A percentile compares a stretch with the other conserved stretches of the same genome.
phyloP scores from a whole-genome alignment of 2,888 invertebrate species.

The Amblyteles armatorius region DNA sequence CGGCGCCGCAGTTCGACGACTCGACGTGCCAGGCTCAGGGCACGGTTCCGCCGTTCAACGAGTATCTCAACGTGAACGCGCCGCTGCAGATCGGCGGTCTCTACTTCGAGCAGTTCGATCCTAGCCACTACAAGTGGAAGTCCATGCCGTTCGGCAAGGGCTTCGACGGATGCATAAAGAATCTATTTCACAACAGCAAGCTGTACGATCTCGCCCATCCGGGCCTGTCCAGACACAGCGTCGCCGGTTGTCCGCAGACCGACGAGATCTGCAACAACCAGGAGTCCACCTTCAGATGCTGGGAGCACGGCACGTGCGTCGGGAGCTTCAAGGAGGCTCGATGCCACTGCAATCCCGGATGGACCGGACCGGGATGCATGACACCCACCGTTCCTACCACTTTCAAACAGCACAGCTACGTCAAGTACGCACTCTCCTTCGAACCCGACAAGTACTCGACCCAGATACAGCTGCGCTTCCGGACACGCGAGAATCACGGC shows the following conservation, averaged over 20 bases:
- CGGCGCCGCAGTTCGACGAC: conserved; percentile 95
- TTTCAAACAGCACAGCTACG: conserved; percentile 97
- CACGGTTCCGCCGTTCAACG: conserved; percentile 96
- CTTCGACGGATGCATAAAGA: conserved; percentile 98
- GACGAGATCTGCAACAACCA: conserved; percentile 96
- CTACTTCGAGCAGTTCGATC: conserved; percentile 95
- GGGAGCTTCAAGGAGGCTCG: conserved; percentile 95
- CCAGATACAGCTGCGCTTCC: conserved; percentile 96
- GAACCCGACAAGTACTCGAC: conserved; percentile 97
- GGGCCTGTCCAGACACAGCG: conserved; percentile 93
- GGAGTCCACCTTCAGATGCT: conserved; percentile 93
- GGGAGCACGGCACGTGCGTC: conserved; percentile 97
- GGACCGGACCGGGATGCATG: conserved; percentile 95
- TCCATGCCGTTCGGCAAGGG: conserved; percentile 95
- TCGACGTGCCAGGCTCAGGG: conserved; percentile 96
- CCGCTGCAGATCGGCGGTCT: conserved; percentile 98
- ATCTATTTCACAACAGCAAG: conserved; percentile 97
- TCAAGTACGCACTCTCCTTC: conserved; percentile 98
- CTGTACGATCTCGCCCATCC: conserved; percentile 98
- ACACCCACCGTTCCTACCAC: conserved; percentile 95
- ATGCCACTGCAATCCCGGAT: conserved; percentile 98
- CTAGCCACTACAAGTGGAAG: conserved; percentile 95
- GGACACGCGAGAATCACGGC: conserved; percentile 96
- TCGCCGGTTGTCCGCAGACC: conserved; percentile 96
- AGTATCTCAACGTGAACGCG: conserved; percentile 97